Evolutionary conservation across 2,888 invertebrate genomes (phyloP).

Genomic region (Xestoiulus laeticollis): DNA sequence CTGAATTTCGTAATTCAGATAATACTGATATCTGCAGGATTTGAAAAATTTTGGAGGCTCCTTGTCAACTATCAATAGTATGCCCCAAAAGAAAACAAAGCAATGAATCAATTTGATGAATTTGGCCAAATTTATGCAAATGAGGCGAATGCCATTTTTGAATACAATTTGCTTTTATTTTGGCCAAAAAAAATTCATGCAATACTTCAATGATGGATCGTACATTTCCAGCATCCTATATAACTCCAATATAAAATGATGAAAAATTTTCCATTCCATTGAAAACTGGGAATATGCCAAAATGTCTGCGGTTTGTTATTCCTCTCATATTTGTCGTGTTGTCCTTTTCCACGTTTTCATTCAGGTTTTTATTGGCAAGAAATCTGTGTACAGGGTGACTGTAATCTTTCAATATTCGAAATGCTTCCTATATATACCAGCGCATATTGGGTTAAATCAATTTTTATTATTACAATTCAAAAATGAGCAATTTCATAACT

Average conservation of each 20-base stretch:
- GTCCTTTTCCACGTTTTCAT: neutral
- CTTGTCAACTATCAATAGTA: neutral
- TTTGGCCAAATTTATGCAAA: constrained; percentile 8
- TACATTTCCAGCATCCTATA: neutral
- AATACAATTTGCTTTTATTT: neutral
- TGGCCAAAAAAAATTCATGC: neutral
- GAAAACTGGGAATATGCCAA: constrained; percentile 19
- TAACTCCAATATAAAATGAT: constrained; percentile 15
- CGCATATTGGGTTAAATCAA: no score
- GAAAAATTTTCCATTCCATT: neutral
- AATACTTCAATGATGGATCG: constrained; percentile 11
- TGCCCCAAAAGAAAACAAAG: neutral
- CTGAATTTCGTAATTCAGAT: no score
- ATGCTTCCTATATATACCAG: no score
- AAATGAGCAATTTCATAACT: no score
- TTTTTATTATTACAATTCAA: no score
- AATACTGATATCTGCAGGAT: neutral
- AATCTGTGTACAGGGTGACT: neutral
- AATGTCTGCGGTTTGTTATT: neutral
- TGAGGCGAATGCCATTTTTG: neutral
- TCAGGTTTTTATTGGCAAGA: neutral
- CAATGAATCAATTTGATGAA: neutral
- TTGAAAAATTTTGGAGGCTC: neutral
- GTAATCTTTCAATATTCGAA: no score
- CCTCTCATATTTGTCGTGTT: neutral